Conservation (phyloP, 2,797 vertebrate species). For the Tragopan temminckii region DNA sequence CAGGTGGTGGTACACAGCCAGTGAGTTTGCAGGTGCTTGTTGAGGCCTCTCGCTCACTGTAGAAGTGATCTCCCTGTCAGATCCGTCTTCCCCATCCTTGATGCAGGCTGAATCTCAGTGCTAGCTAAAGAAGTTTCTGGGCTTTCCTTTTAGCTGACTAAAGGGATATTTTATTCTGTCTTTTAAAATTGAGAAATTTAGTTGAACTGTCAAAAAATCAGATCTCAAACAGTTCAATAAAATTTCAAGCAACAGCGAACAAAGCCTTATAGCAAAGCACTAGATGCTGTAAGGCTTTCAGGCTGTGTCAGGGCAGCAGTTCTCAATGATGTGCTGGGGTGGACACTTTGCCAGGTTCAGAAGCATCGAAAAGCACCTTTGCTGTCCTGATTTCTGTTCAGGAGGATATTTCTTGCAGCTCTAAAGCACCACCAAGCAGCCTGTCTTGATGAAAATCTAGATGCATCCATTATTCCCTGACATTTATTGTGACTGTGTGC, state of each 20-base stretch:
- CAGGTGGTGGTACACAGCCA: fast-evolving
- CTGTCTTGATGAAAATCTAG: constrained; percentile 24
- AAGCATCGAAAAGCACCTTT: background rate
- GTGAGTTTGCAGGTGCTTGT: background rate
- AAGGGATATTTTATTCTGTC: background rate
- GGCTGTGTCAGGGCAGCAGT: background rate
- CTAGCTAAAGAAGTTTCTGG: background rate
- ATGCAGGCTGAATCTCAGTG: background rate
- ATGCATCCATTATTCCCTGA: constrained; percentile 36
- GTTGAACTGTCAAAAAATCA: background rate
- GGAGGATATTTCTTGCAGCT: background rate
- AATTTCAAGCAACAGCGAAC: background rate
- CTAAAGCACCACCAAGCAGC: constrained; percentile 1
- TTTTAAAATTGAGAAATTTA: background rate
- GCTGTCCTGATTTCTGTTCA: background rate
- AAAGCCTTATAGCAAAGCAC: background rate
- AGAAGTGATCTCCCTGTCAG: background rate
- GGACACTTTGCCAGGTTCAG: background rate
- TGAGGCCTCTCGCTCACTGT: background rate
- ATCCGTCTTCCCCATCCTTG: background rate
- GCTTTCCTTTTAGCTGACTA: background rate
- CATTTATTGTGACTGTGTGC: constrained; percentile 30
- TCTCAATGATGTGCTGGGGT: background rate
- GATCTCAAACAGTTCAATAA: background rate
- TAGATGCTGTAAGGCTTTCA: background rate